A percentile compares a stretch with the other conserved stretches of the same genome.
Conservation (phyloP, 2,797 vertebrate genomes). For the Rhabdophis nuchalis region DNA sequence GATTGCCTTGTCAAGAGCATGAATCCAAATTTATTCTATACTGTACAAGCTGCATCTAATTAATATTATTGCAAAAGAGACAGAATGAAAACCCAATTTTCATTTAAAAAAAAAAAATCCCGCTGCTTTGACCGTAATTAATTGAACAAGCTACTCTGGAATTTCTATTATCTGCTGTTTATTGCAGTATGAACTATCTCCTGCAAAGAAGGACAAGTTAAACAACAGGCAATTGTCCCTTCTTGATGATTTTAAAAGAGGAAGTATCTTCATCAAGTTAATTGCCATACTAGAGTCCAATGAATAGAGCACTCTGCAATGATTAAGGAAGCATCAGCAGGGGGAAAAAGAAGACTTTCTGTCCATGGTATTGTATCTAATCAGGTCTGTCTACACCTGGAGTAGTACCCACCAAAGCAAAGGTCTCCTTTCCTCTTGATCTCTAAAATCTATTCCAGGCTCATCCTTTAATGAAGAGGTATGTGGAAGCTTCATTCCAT, state of each 20-base stretch:
- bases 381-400: neutral
- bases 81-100: neutral
- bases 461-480: conserved; percentile 35
- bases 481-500: conserved; percentile 35
- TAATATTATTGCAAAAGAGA: rapidly evolving
- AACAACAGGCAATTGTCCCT: rapidly evolving
- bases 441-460: neutral
- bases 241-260: conserved; percentile 23
- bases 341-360: neutral
- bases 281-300: conserved; percentile 32
- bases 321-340: conserved; percentile 43
- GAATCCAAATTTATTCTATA: conserved; percentile 43
- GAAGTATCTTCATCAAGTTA: conserved; percentile 40
- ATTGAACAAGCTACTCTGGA: neutral
- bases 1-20: conserved; percentile 9
- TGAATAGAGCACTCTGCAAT: conserved; percentile 44
- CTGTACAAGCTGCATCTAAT: neutral
- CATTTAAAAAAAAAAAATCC: neutral
- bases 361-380: neutral
- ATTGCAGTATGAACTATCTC: neutral
- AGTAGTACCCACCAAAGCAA: neutral
- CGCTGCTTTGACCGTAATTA: neutral
- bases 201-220: rapidly evolving
- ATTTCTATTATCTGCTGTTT: rapidly evolving
- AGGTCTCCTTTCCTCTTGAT: neutral